Base-by-base conservation (phyloP, 2,113 vertebrate genomes). In the Hyla sarda region DNA sequence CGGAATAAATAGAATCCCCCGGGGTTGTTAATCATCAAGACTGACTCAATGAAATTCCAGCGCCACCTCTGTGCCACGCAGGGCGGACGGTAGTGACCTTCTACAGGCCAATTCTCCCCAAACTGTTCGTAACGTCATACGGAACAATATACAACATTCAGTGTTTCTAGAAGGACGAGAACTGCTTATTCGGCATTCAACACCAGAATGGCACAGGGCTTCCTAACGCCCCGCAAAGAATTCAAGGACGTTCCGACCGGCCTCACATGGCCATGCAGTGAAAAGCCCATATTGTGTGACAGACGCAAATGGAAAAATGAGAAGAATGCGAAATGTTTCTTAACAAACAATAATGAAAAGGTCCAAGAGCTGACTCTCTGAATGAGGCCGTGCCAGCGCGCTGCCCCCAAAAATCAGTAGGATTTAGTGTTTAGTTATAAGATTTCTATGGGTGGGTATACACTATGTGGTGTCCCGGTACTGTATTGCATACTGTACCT, bases 261-360 rank as follows among this genome's bases (percentile, higher is more conserved):
- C 71, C 50, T 71, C 28, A 45, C 82, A 60, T 74, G 71, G 52
- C n/a, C n/a, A 10, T 3, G 52, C 50, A 23, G 82, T 84, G 82
- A 84, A 84, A 84, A 72, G 67, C 82, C 41, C 11, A 47, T 30
- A 84, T 84, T 84, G 82, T 84, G 23, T 75, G 13, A 75, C 69
- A 21, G 52, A 45, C 71, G 32, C 82, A 74, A 25, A 60, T 75
- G 69, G 54, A 84, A 84, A 79, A 84, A 84, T 84, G 82, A 84
- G n/a, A 47, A 71, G 82, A 74, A 84, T 84, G 21, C 47, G 34
- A 84, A 74, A 84, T 84, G 82, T 75, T 84, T 84, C 69, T 48
- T 84, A 58, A 58, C 82, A 83, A 84, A 84, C 82, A 84, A 84
- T 73, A 45, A 83, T 17, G 23, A 45, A 30, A 41, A 60, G n/a